Evolutionary conservation across 2,113 vertebrate species (phyloP).

Genomic region (Petrocephalus microphthalmus): DNA sequence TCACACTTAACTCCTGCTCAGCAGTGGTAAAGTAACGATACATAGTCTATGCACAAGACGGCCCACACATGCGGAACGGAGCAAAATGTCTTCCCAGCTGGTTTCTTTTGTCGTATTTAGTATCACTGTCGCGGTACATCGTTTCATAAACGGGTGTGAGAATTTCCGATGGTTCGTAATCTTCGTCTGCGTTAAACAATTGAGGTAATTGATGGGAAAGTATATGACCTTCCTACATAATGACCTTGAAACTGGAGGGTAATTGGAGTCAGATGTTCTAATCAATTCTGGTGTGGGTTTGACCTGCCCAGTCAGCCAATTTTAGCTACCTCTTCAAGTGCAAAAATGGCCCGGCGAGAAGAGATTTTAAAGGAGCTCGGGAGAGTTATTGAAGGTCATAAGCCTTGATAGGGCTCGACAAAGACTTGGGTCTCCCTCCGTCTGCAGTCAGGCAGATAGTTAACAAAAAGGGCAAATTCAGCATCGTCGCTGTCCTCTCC

Average conservation of each 20-base stretch:
- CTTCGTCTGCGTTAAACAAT: background rate
- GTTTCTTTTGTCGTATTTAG: background rate
- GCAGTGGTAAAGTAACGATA: background rate
- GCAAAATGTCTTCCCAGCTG: background rate
- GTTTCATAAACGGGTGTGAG: background rate
- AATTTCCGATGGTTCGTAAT: background rate
- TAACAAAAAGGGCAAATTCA: background rate
- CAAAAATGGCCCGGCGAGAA: background rate
- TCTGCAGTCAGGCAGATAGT: background rate
- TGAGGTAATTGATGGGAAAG: background rate
- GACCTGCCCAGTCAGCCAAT: background rate
- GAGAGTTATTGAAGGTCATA: background rate
- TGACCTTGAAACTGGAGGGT: background rate
- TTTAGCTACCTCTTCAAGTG: background rate
- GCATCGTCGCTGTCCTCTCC: background rate
- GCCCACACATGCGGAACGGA: background rate
- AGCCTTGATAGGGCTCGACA: background rate
- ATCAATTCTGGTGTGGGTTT: background rate
- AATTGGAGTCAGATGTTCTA: background rate
- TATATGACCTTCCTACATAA: background rate
- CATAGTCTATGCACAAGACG: background rate
- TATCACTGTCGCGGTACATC: background rate
- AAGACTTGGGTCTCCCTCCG: background rate
- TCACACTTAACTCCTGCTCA: background rate
- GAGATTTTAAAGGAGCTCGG: background rate